Evolutionary conservation across 2,113 vertebrate species (phyloP), one percentile per base, ranked within the genome.

Genomic region (Myiopsitta monachus): DNA sequence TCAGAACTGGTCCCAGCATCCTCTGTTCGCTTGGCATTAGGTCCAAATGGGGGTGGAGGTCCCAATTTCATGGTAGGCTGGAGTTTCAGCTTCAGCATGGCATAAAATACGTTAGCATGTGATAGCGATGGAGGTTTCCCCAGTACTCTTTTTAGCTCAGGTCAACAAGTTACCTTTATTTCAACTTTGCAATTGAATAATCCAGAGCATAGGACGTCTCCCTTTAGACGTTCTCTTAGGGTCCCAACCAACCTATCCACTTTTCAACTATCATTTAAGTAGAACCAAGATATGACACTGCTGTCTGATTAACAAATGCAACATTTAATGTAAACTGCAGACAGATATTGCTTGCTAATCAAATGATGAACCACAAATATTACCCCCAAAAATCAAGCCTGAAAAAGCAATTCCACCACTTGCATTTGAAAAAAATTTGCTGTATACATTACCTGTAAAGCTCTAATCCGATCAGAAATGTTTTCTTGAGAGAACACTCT

Each of bases 401-500:
- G 23, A 41, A 66, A 94, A 94, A 49, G 59, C 31, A 49, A 44
- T 52, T 61, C 22, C 23, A 62, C 1, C 43, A 74, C n/a, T 66
- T 39, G 31, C 26, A 23, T 70, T 85, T 59, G 31, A 57, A 87
- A 95, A 75, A 49, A 44, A 0, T 0, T 23, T 3, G 8, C 41
- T 43, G 47, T 36, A 30, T 38, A 68, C 55, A 68, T 98, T 97
- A 99, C 99, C 99, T 99, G 99, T 61, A 99, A 97, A 91, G 98
- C 98, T 98, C 98, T 98, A 90, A 99, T 99, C 72, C 98, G 98
- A 96, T 98, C 98, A 69, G 98, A 99, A 88, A 99, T 89, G 5
- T 99, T 99, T 94, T 99, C 99, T 83, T 99, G 99, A 87, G 99
- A 99, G 92, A 98, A 98, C 30, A 98, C 98, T 91, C 98, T 97